phyloP scores from a whole-genome alignment of 2,113 vertebrate genomes.

The Pipra filicauda region DNA sequence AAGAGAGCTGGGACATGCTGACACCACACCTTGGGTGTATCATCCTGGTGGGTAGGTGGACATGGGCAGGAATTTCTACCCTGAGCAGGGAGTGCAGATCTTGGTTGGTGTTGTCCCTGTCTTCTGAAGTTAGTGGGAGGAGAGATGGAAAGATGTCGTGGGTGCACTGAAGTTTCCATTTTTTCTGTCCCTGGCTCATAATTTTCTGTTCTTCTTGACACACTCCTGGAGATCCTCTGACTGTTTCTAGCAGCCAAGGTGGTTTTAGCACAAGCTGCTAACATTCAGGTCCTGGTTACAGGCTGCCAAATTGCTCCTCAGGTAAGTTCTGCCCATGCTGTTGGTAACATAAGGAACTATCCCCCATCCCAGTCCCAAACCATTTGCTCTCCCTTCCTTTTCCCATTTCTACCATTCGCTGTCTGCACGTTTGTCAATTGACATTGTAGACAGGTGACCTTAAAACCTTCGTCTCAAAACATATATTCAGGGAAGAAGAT shows the following conservation, averaged over 20 bases:
- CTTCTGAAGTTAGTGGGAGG: background rate
- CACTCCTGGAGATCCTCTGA: background rate
- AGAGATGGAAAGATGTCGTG: background rate
- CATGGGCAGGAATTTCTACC: background rate
- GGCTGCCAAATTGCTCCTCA: background rate
- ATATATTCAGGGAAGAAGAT: background rate
- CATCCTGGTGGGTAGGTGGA: background rate
- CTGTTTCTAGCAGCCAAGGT: background rate
- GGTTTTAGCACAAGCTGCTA: background rate
- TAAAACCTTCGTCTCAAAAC: background rate
- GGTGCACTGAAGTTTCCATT: background rate
- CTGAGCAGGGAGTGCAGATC: background rate
- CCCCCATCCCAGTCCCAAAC: background rate
- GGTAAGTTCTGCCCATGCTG: background rate
- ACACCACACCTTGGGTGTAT: accelerated
- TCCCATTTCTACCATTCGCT: background rate
- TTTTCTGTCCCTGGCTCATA: accelerated
- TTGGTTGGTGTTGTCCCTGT: accelerated
- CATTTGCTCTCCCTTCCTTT: background rate
- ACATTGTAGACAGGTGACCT: background rate
- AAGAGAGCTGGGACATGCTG: background rate
- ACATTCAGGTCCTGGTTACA: background rate
- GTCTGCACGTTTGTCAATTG: background rate
- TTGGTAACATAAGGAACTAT: background rate
- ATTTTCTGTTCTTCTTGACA: background rate